Percentiles rank a stretch among this genome's conserved stretches.
Evolutionary conservation across 2,888 invertebrate species (phyloP).

Genomic region (Leptopilina myrica): DNA sequence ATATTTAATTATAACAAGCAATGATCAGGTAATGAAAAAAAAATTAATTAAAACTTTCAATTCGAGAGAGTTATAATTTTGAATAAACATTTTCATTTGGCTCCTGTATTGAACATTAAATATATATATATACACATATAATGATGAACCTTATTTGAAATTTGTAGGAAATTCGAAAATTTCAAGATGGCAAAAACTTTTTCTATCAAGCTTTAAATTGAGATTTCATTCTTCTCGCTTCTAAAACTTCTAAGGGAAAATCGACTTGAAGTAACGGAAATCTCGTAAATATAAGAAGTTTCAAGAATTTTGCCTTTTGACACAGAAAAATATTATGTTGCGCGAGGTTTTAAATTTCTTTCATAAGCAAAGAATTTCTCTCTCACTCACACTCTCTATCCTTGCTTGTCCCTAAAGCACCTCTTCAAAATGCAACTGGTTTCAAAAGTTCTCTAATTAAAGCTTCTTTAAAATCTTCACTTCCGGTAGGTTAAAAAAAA

Average conservation of each 20-base stretch:
- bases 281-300: constrained; percentile 1
- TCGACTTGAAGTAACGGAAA: constrained; percentile 7
- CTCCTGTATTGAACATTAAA: too few relatives aligned
- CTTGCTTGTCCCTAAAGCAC: constrained; percentile 48
- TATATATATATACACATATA: too few relatives aligned
- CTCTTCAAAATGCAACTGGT: constrained; percentile 46
- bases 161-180: too few relatives aligned
- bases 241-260: background rate
- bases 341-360: constrained; percentile 1
- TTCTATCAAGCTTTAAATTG: constrained; percentile 3
- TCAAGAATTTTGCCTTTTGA: background rate
- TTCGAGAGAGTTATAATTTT: too few relatives aligned
- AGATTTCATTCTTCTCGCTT: background rate
- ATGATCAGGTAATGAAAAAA: too few relatives aligned
- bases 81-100: too few relatives aligned
- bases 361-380: constrained; percentile 34
- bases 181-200: background rate
- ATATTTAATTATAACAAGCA: too few relatives aligned
- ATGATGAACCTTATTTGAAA: too few relatives aligned
- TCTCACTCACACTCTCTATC: constrained; percentile 51
- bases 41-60: too few relatives aligned
- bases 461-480: background rate
- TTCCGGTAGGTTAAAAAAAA: background rate
- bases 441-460: constrained; percentile 11
- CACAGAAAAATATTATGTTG: background rate